Evolutionary conservation across 2,113 vertebrate genomes (phyloP), one percentile per base, ranked within the genome.

Genomic region (Holacanthus passer): DNA sequence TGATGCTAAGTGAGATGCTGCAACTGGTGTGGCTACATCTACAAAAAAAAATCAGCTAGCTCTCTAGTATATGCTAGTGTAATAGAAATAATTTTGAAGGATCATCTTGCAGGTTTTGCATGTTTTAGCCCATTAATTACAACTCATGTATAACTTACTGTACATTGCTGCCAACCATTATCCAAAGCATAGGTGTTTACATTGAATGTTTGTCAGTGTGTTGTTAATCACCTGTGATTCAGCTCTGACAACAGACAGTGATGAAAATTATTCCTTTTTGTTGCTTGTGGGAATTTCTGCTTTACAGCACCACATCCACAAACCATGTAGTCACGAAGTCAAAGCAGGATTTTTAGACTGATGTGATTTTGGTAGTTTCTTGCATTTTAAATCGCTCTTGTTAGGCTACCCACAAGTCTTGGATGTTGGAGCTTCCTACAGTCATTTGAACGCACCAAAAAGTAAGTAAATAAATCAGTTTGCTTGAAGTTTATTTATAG

Each of bases 91-190:
- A 16, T 20, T 53, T n/a, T 29, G 5, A 50, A 48, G 10, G 17
- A 14, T 50, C 0, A 32, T 20, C 39, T 60, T 20, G 11, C 6
- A 52, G 32, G 75, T 72, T 78, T 84, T 87, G 56, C 78, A 84
- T 90, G 87, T 89, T 90, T 84, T 78, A 82, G 78, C 76, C 81
- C 85, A 64, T 73, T 52, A 13, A 69, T 71, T 68, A 14, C 17
- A 35, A 60, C 17, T 32, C 1, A 17, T 47, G 8, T 65, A 3
- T 48, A 48, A 32, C 32, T 41, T 39, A n/a, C 6, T 37, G 20
- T 7, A 55, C 50, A 59, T 39, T n/a, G 14, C 31, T 69, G 32
- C 55, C 67, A 32, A 48, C n/a, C 65, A 59, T 68, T 22, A 27
- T 31, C 39, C 53, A 47, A 43, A 52, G 5, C 32, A 22, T 4